phyloP scores from a whole-genome alignment of 1,140 invertebrate species.

The Sesamia nonagrioides region DNA sequence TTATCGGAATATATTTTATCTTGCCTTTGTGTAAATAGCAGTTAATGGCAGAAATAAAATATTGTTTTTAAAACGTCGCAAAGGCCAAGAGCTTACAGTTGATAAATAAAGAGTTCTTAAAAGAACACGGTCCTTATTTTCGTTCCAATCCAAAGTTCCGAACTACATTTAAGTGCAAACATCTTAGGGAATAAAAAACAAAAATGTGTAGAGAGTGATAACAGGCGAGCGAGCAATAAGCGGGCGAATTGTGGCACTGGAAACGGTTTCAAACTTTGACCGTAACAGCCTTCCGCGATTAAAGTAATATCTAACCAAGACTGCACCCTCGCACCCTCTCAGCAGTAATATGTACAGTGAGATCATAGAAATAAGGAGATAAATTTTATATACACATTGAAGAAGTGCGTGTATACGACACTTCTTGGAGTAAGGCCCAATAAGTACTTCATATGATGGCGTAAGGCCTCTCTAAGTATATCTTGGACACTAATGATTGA shows the following conservation, averaged over 20 bases:
- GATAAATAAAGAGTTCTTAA: constrained; percentile 18
- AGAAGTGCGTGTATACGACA: background rate
- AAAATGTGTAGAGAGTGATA: constrained; percentile 49
- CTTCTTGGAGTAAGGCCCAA: no score
- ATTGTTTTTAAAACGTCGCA: background rate
- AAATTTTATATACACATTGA: background rate
- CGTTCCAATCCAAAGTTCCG: constrained; percentile 26
- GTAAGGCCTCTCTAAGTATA: no score
- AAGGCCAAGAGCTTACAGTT: background rate
- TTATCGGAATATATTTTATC: no score
- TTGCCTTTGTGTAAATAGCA: no score
- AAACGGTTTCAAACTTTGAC: constrained; percentile 64
- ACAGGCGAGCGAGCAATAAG: constrained; percentile 57
- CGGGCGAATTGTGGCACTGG: constrained; percentile 56
- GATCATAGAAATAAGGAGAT: constrained; percentile 18
- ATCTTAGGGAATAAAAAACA: constrained; percentile 46
- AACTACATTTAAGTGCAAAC: constrained; percentile 37
- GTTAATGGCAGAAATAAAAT: background rate
- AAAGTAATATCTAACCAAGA: constrained; percentile 71
- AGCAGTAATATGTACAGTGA: background rate
- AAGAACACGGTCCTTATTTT: background rate
- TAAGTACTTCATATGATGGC: background rate
- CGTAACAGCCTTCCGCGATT: constrained; percentile 70
- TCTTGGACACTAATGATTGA: no score
- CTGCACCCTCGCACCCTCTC: constrained; percentile 15